Base-by-base conservation (phyloP, 2,113 vertebrate genomes). In the Laterallus jamaicensis region DNA sequence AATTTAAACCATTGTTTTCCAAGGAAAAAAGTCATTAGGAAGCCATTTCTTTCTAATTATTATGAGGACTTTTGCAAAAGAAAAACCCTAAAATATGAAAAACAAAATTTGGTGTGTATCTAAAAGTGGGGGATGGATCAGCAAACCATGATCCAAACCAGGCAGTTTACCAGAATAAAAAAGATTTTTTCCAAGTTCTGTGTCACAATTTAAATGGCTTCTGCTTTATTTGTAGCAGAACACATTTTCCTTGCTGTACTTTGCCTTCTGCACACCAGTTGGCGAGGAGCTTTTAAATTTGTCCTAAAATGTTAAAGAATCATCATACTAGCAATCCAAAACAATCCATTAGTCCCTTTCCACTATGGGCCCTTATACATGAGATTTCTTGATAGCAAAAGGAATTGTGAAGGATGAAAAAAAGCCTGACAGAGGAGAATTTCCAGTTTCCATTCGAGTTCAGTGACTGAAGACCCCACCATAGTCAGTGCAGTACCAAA, bases 1-100 rank as follows among this genome's bases (percentile, higher is more conserved):
- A 86, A 95, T 95, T 96, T 90, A 96, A 92, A 84, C 58, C 90
- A 96, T 66, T 88, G 88, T 96, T 95, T 94, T 93, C 32, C 79
- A 86, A 92, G 56, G 73, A 37, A 90, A 97, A 71, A 85, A 31
- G 49, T 67, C 60, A 93, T 64, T 96, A 75, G 25, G 81, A 93
- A 86, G 42, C 24, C 75, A 92, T 90, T 91, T 95, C 77, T 81
- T 94, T 93, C 49, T 81, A 88, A 92, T 92, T 92, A 90, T 81
- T 75, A 81, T 50, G 49, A 78, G 17, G 29, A 59, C 10, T 68
- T 70, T 81, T 88, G 64, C 18, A 92, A 94, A 94, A 88, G 15
- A 80, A 94, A 88, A 83, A 11, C 8, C 9, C 22, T 83, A 74
- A 35, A 71, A 81, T 71, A 71, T 42, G 49, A 88, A 95, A 96